A percentile compares a stretch with the other conserved stretches of the same genome.
These are phyloP conservation scores for Diadema setosum DNA, from an alignment of 35 echinoderm and acorn worm species.

Conservation along the genomic window DNA sequence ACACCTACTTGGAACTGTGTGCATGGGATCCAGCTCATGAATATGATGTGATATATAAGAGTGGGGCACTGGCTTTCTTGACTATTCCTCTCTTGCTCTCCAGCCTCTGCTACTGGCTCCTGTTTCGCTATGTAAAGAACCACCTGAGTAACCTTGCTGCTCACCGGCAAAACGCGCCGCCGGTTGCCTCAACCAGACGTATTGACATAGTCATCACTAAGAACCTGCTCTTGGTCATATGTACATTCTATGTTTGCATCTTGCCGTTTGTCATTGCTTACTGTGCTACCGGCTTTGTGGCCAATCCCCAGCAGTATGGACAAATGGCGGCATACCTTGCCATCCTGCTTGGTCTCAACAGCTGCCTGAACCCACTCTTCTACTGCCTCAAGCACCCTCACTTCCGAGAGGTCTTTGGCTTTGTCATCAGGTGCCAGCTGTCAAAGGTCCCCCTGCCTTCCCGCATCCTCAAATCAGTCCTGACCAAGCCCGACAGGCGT, in stretches of 20 bases:
- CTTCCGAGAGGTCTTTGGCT: neutral
- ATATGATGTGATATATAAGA: neutral
- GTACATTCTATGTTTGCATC: neutral
- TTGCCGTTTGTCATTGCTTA: neutral
- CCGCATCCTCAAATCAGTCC: neutral
- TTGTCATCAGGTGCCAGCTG: neutral
- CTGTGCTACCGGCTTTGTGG: neutral
- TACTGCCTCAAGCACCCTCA: slow-evolving; percentile 11
- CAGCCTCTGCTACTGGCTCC: neutral
- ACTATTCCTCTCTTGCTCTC: neutral
- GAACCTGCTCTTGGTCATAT: neutral
- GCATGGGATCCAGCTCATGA: neutral
- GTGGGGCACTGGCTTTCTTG: neutral
- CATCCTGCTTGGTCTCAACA: neutral
- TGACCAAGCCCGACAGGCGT: neutral
- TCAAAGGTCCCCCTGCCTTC: neutral
- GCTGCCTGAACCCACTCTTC: slow-evolving; percentile 1
- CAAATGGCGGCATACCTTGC: neutral
- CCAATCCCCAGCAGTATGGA: neutral
- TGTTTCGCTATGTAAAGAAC: neutral
- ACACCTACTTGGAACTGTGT: neutral
- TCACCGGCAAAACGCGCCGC: neutral
- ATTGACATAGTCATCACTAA: slow-evolving; percentile 13
- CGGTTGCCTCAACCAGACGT: neutral
- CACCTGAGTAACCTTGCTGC: neutral